A percentile compares a stretch with the other conserved stretches of the same genome.
Conservation (phyloP, 1,140 invertebrate species). For the Drosophila melanica region DNA sequence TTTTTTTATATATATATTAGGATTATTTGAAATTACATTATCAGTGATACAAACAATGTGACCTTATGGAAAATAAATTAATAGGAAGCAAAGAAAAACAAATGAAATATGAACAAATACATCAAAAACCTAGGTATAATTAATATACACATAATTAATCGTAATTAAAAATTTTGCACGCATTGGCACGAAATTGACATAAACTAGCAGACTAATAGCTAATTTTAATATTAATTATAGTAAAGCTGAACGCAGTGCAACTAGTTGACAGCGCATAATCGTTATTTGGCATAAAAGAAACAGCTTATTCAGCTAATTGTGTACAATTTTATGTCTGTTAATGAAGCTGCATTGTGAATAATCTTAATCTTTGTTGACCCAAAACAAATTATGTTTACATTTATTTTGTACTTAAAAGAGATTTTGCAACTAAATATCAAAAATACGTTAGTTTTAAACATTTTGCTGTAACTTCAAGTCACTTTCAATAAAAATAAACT, state of each 20-base stretch:
- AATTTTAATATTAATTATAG: constrained; percentile 45
- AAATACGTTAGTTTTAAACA: constrained; percentile 53
- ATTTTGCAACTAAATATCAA: constrained; percentile 41
- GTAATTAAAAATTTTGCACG: constrained; percentile 72
- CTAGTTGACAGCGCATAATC: constrained; percentile 1
- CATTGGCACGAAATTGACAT: constrained; percentile 59
- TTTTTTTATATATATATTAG: constrained; percentile 31
- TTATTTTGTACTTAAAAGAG: constrained; percentile 68
- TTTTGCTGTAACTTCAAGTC: constrained; percentile 71
- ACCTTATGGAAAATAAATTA: constrained; percentile 63
- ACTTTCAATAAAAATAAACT: constrained; percentile 65
- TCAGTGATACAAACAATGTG: constrained; percentile 80
- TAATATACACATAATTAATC: constrained; percentile 48
- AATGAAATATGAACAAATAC: constrained; percentile 39
- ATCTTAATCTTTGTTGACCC: constrained; percentile 28
- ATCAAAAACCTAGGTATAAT: constrained; percentile 61
- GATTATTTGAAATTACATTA: constrained; percentile 64
- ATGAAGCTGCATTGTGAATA: constrained; percentile 13
- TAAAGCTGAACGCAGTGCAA: constrained; percentile 23
- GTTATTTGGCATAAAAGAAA: background rate
- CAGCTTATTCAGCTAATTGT: background rate
- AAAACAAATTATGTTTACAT: constrained; percentile 44
- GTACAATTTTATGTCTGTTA: background rate
- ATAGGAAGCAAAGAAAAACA: constrained; percentile 44
- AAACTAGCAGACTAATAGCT: constrained; percentile 61